Conservation (phyloP, 2,888 invertebrate species). For the Carabus problematicus region DNA sequence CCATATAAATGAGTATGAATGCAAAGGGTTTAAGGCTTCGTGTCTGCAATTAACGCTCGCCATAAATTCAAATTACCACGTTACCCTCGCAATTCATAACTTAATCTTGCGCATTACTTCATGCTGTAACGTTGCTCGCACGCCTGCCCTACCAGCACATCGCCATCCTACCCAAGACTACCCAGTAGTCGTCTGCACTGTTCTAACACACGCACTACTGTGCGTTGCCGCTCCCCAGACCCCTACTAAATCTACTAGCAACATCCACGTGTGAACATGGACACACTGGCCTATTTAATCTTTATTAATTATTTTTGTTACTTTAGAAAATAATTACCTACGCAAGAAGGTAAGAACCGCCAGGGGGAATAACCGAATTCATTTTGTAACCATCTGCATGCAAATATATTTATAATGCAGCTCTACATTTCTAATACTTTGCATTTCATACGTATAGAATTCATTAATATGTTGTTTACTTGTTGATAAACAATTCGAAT, state of each 20-base stretch:
- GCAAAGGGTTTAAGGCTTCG: constrained; percentile 41
- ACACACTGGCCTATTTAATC: constrained; percentile 24
- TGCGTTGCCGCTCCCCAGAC: too few relatives aligned
- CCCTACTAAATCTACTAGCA: constrained; percentile 4
- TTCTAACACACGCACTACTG: neutral
- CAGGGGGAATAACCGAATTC: too few relatives aligned
- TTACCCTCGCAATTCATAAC: constrained; percentile 53
- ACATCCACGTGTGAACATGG: too few relatives aligned
- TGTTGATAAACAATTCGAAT: too few relatives aligned
- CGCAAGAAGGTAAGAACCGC: too few relatives aligned
- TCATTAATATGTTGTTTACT: too few relatives aligned
- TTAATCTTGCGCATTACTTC: constrained; percentile 52
- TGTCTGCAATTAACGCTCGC: constrained; percentile 52
- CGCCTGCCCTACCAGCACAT: neutral
- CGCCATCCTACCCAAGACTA: neutral
- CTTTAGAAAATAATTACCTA: too few relatives aligned
- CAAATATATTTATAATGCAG: too few relatives aligned
- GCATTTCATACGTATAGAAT: too few relatives aligned
- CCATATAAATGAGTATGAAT: constrained; percentile 42
- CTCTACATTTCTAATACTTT: too few relatives aligned
- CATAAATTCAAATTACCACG: constrained; percentile 56
- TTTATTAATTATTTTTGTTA: constrained; percentile 38
- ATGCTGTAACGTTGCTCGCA: constrained; percentile 6
- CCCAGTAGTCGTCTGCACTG: neutral
- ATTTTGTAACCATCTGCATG: too few relatives aligned